Evolutionary conservation across 2,888 invertebrate genomes (phyloP), one percentile per base, ranked within the genome.

Genomic region (Chironomus riparius): DNA sequence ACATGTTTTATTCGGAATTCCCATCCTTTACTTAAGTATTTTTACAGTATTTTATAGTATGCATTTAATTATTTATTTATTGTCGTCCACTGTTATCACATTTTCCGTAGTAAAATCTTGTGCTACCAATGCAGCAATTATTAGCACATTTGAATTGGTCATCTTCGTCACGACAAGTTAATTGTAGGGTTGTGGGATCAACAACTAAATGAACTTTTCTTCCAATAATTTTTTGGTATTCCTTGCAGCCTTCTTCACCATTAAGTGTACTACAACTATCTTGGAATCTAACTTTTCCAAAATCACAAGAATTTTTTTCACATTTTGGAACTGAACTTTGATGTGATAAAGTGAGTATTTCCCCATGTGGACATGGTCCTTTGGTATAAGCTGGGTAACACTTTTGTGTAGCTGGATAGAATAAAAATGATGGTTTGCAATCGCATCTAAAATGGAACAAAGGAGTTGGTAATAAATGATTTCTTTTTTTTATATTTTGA

Each of bases 321-420:
- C 92, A 92, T 73, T 85, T 82, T 0, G 91, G 90, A 62, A 86
- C 38, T 62, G 73, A 18, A 15, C 47, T 65, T 24, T 15, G n/a
- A 6, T 88, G 80, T 24, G n/a, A 15, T 4, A 56, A 56, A 56
- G 56, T 18, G 6, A 15, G 6, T 15, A 89, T 88, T 76, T 89
- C 80, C 0, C 85, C 84, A 0, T 79, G 73, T 0, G 80, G 78
- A 79, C 92, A 92, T 0, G 92, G 92, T 0, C 92, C 92, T 62
- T 68, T 47, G 6, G 24, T 56, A 65, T 81, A 83, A 7, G 81
- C 80, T 77, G 80, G 80, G 56, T 18, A 56, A 15, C 56, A 56
- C 18, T 56, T 56, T 15, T 56, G 56, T 18, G 18, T n/a, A 18
- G 56, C 7, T 15, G 56, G 56, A 15, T 7, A 7, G 18, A 18